These are phyloP conservation scores for Clytia hemisphaerica DNA, from an alignment of 30 jellyfish, hydroid and myxozoan species.

Conservation along the genomic window DNA sequence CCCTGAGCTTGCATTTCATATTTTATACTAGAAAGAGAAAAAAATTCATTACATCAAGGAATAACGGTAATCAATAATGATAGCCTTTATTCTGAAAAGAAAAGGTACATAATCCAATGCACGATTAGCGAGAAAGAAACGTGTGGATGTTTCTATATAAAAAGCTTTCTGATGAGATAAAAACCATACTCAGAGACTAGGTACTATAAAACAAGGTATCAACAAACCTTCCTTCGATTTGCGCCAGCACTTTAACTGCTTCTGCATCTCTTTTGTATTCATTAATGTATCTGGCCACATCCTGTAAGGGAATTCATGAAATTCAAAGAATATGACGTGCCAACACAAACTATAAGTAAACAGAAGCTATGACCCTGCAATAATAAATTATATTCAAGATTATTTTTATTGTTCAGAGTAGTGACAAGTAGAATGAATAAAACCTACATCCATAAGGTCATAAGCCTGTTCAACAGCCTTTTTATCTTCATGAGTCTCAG, in stretches of 20 bases:
- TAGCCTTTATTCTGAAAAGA: neutral
- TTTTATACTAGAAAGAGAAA: slow-evolving; percentile 13
- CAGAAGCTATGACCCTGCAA: neutral
- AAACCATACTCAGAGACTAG: neutral
- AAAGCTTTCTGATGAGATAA: neutral
- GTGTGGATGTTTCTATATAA: neutral
- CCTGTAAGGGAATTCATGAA: slow-evolving; percentile 56
- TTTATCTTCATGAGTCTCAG: slow-evolving; percentile 68
- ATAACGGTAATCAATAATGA: no score
- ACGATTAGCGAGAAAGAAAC: neutral
- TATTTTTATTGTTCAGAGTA: no score
- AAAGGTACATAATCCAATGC: neutral
- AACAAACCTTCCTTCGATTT: slow-evolving; percentile 74
- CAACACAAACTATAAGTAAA: neutral
- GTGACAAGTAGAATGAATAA: neutral
- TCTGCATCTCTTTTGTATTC: slow-evolving; percentile 80
- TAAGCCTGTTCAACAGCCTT: slow-evolving; percentile 52
- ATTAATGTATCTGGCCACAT: slow-evolving; percentile 70
- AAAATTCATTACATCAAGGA: no score
- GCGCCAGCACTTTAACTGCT: slow-evolving; percentile 43
- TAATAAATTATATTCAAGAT: neutral
- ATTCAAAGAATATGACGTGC: no score
- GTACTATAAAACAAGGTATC: no score
- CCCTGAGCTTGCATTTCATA: slow-evolving; percentile 15
- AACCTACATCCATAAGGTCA: slow-evolving; percentile 71